Evolutionary conservation across 2,888 invertebrate genomes (phyloP), one percentile per base, ranked within the genome.

Genomic region (Hydrotaea diabolus): DNA sequence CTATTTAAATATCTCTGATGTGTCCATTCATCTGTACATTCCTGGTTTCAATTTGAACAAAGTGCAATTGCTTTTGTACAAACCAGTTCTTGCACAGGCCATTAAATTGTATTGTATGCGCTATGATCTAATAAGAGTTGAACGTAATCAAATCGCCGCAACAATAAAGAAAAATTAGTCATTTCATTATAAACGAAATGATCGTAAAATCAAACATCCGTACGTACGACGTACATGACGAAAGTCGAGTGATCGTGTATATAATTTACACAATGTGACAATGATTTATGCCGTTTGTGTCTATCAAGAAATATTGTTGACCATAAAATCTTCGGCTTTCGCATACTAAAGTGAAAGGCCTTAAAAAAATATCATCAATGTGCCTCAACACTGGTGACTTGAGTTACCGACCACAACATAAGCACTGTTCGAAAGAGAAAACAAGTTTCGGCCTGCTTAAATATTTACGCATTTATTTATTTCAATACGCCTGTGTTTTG

Each of bases 121-220:
- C 26, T 59, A 59, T 59, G 59, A 59, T 59, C 59, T 59, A 59
- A 59, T 26, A 26, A 59, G 26, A 19, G 5, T 21, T 21, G 21
- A 26, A 59, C 59, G 59, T 26, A 23, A 59, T 23, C 13, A 9
- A 49, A 49, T 5, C 15, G n/a, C 4, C 49, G 13, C 49, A 13
- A 49, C 15, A 59, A 59, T 11, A 23, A 2, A 2, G 13, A 23
- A 59, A 4, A 31, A 26, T 59, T 23, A 59, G 59, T 59, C 59
- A 59, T 59, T 59, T 59, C 59, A 23, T 59, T 59, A 26, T 59
- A 59, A 59, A 59, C 15, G 9, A 21, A 55, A 21, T 55, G n/a
- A 55, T 55, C 49, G 49, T 49, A 0, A 49, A 49, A 49, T 49
- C 11, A 43, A 43, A 43, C 2, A 13, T 13, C 36, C 9, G 11